Base-by-base conservation (phyloP, 2,888 invertebrate species). In the Deroplatys truncata region DNA sequence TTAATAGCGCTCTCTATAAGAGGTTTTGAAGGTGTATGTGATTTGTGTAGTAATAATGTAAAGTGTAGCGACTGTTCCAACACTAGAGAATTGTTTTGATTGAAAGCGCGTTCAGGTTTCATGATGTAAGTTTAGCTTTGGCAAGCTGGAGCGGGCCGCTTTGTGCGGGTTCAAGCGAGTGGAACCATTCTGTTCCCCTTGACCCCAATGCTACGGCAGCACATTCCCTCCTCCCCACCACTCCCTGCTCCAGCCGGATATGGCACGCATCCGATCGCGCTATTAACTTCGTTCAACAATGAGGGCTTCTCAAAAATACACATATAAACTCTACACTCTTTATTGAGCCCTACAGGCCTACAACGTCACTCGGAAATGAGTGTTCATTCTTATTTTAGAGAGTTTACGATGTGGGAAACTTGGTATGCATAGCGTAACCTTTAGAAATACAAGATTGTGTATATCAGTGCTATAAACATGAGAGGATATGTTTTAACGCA, bases 161-260 rank as follows among this genome's bases (percentile, higher is more conserved):
- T 87, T 87, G 87, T 87, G 87, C 43, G n/a, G 7, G 56, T 15
- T n/a, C 87, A 87, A 87, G 87, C 82, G 83, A 87, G 82, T 87
- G 83, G 87, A 87, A 87, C 87, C 85, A 82, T 86, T 72, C 82
- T 82, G 86, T 83, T 43, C 56, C 87, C 49, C n/a, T 72, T 72
- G 56, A 72, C 56, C 56, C 56, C 56, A 72, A 72, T 28, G 49
- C 85, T 31, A 28, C 85, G 49, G 43, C 85, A 43, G 31, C 85
- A 85, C 28, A 85, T 49, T 82, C n/a, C 56, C 28, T 49, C 49
- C 43, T 15, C 85, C 15, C n/a, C 85, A 16, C 28, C 85, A 31
- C 49, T 56, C 43, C 28, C 43, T 43, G 28, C 43, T 85, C 25
- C 56, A 28, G 85, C 85, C 87, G 87, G 87, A 87, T 87, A 83